Evolutionary conservation across 2,113 vertebrate species (phyloP), one percentile per base, ranked within the genome.

Genomic region (Megaleporinus macrocephalus): DNA sequence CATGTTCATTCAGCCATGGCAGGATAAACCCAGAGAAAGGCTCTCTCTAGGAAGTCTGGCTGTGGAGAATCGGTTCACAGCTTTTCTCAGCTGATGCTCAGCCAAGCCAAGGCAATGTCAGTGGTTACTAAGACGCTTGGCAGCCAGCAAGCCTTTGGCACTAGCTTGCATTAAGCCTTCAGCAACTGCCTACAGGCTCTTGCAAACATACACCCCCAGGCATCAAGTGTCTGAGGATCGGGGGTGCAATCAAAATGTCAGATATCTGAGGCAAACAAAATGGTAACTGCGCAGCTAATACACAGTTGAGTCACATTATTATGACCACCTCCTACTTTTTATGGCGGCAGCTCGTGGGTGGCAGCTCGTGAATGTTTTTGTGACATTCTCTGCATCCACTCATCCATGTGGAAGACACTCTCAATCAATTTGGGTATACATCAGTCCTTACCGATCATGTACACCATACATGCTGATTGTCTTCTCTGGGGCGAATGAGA

Each of bases 101-200:
- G 89, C 90, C 89, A 91, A 88, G 85, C 88, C 87, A 89, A 89
- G 65, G 76, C 49, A 15, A 85, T 87, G 87, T 88, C 83, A 83
- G 80, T 79, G 83, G 86, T 84, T 76, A 83, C 83, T 81, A 85
- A 86, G 88, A 89, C 87, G 83, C 89, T 89, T 92, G 90, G 88
- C 90, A 92, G 33, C 63, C 83, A 81, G 18, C 80, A 71, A 87
- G 81, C 81, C 83, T 74, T 87, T 90, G 89, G 89, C 89, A 24
- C 70, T 69, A 65, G 74, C 82, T 76, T 87, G 74, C 44, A 66
- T 62, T 85, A 86, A 89, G 88, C 89, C 88, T 91, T 90, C 89
- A 89, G 90, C 77, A 88, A 84, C 87, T 79, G 88, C 87, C 87
- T 83, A 76, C 86, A 80, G 84, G 82, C 78, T 44, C 22, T 44